Conservation (phyloP, 2,797 vertebrate species). For the Lagorchestes hirsutus region DNA sequence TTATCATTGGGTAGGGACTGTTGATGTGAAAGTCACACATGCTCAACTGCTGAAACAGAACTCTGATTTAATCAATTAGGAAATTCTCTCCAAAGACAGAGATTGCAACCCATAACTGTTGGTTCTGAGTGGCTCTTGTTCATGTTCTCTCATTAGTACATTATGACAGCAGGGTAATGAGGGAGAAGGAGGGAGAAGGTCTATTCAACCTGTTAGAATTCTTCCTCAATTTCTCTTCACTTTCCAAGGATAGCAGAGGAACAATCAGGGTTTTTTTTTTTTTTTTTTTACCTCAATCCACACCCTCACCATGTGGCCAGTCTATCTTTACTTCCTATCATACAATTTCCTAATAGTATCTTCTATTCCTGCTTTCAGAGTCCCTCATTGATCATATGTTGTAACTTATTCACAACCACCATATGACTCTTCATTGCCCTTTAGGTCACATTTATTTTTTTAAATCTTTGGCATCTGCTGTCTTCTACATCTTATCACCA, state of each 20-base stretch:
- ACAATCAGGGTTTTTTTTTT: too few species aligned
- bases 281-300: neutral
- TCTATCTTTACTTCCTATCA: neutral
- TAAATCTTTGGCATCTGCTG: neutral
- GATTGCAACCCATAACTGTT: neutral
- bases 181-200: neutral
- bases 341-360: neutral
- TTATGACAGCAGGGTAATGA: neutral
- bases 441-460: neutral
- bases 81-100: neutral
- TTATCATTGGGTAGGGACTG: conserved; percentile 37
- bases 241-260: neutral
- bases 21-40: conserved; percentile 18
- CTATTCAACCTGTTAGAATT: neutral
- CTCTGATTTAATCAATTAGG: neutral
- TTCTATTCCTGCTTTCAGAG: neutral
- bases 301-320: neutral
- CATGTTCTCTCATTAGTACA: neutral
- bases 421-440: neutral
- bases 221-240: neutral
- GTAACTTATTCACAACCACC: neutral
- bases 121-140: neutral
- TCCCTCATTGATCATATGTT: neutral
- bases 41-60: neutral
- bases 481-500: neutral